phyloP scores from a whole-genome alignment of 2,113 vertebrate species.

The Halichoerus grypus region DNA sequence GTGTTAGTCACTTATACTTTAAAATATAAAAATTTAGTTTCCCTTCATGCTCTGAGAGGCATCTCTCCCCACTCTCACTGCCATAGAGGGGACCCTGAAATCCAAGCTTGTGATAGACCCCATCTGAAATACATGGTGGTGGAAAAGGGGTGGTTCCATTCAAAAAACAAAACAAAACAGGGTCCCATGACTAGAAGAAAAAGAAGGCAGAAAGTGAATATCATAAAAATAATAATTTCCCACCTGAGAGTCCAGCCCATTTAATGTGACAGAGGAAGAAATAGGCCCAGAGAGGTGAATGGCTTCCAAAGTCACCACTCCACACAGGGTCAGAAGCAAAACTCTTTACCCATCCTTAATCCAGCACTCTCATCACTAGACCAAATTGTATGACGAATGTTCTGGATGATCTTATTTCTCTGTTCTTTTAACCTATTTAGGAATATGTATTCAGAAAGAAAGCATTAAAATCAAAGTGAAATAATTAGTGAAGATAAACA shows the following conservation, averaged over 20 bases:
- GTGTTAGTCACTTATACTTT: background rate
- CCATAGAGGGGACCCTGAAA: background rate
- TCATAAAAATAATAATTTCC: background rate
- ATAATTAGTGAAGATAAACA: slow-evolving; percentile 60
- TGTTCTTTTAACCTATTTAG: slow-evolving; percentile 46
- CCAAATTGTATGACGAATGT: no score
- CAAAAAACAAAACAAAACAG: background rate
- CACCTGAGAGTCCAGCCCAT: no score
- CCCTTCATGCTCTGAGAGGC: background rate
- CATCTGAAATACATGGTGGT: no score
- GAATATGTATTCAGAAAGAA: slow-evolving; percentile 53
- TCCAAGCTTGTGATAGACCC: background rate
- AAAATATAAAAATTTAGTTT: background rate
- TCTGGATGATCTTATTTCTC: slow-evolving; percentile 22
- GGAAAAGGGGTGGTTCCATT: background rate
- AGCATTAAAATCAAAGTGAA: slow-evolving; percentile 55
- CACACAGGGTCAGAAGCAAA: background rate
- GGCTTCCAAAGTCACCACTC: background rate
- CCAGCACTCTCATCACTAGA: background rate
- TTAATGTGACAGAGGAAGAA: background rate
- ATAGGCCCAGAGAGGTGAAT: background rate
- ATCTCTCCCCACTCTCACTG: background rate
- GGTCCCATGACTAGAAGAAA: background rate
- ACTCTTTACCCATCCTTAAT: background rate
- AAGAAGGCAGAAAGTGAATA: background rate